phyloP scores from a whole-genome alignment of 2,113 vertebrate species.

The Benitochromis conjunctus region DNA sequence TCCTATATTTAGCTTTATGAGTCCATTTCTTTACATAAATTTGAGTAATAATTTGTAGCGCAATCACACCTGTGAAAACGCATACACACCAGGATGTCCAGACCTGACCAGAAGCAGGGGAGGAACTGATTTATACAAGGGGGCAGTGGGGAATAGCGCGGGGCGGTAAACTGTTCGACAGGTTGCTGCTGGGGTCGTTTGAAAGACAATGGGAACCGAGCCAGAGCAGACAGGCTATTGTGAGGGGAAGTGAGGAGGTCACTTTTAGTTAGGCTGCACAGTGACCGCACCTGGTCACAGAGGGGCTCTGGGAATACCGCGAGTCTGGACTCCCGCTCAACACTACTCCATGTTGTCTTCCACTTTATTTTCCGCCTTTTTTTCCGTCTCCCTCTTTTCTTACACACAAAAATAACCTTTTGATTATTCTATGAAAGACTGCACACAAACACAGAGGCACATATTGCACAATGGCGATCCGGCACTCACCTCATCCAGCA shows the following conservation, averaged over 20 bases:
- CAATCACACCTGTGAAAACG: background rate
- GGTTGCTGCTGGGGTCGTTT: constrained; percentile 32
- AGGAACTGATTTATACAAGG: constrained; percentile 35
- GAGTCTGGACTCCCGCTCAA: background rate
- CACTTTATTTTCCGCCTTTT: background rate
- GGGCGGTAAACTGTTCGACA: constrained; percentile 6
- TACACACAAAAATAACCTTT: background rate
- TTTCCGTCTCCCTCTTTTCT: background rate
- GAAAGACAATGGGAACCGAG: constrained; percentile 49
- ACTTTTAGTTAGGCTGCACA: constrained; percentile 35
- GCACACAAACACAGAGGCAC: background rate
- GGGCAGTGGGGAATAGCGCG: constrained; percentile 16
- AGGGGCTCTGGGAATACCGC: constrained; percentile 27
- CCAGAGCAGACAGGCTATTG: constrained; percentile 27
- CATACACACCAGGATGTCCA: background rate
- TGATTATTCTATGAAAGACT: background rate
- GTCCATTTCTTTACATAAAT: background rate
- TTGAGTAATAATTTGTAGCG: background rate
- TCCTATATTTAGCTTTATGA: background rate
- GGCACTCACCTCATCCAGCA: constrained; percentile 88
- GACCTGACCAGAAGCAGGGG: background rate
- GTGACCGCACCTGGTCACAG: constrained; percentile 24
- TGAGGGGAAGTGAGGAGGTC: constrained; percentile 22
- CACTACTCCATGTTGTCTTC: background rate
- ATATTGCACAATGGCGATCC: background rate